Percentiles rank a stretch among this genome's conserved stretches.
Conservation (phyloP, 2,888 invertebrate genomes). For the Caenorhabditis parvicauda region DNA sequence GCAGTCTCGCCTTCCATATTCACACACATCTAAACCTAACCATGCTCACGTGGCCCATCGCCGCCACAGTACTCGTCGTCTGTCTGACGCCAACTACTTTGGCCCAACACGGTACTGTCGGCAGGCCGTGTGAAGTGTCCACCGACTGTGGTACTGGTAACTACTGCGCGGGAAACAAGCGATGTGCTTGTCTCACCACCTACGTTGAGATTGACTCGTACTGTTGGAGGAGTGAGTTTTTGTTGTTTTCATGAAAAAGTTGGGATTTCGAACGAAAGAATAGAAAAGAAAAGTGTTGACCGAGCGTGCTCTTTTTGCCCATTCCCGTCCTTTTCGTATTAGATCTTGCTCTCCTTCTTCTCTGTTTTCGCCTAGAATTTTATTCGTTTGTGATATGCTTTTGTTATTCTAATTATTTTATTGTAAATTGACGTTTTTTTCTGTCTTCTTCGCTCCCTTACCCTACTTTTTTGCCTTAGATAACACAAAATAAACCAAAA, state of each 20-base stretch:
- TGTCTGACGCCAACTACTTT: no score
- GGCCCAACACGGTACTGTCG: constrained; percentile 60
- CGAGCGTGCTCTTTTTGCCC: constrained; percentile 6
- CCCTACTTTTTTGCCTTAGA: neutral
- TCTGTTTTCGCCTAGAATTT: constrained; percentile 1
- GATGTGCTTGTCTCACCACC: constrained; percentile 61
- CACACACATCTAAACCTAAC: no score
- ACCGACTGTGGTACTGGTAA: constrained; percentile 61
- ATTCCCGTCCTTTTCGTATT: constrained; percentile 7
- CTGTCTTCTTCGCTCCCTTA: neutral
- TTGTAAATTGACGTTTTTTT: neutral
- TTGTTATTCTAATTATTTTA: neutral
- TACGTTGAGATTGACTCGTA: constrained; percentile 62
- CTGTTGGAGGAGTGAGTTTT: constrained; percentile 61
- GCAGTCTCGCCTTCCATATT: no score
- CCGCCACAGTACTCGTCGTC: constrained; percentile 1
- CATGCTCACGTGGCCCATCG: neutral
- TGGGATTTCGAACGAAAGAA: constrained; percentile 4
- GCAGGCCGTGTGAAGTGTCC: constrained; percentile 55
- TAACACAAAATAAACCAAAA: no score
- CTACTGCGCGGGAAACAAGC: constrained; percentile 62
- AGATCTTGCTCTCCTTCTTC: constrained; percentile 6
- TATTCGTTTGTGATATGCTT: neutral
- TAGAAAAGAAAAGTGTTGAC: neutral
- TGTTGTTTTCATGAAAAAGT: neutral